Conservation (phyloP, 1,140 invertebrate genomes). For the Microvelia longipes region DNA sequence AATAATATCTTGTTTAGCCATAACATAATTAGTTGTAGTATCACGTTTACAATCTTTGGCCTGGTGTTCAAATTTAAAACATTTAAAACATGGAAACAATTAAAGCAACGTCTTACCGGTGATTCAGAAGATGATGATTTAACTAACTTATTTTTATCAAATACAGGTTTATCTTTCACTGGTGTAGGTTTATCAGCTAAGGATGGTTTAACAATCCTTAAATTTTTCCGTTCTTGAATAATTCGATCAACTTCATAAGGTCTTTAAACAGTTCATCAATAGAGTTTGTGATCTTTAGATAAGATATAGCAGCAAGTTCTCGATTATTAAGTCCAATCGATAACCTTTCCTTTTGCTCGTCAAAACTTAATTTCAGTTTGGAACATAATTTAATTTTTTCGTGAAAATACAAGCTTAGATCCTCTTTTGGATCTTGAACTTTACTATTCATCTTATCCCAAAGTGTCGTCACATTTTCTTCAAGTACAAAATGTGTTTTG, state of each 20-base stretch:
- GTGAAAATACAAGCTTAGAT: neutral
- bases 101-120: neutral
- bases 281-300: neutral
- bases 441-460: neutral
- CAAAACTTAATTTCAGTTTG: neutral
- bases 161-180: neutral
- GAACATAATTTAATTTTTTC: neutral
- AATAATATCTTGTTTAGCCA: neutral
- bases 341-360: neutral
- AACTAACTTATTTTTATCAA: neutral
- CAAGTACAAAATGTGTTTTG: neutral
- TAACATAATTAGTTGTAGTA: neutral
- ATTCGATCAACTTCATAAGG: neutral
- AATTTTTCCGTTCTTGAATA: neutral
- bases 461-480: neutral
- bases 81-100: neutral
- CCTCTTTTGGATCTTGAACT: neutral
- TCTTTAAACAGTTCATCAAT: neutral
- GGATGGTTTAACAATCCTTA: neutral
- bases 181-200: neutral
- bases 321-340: neutral
- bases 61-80: neutral
- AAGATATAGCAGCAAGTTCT: neutral
- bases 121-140: neutral
- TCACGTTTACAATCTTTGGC: neutral